phyloP scores from a whole-genome alignment of 2,113 vertebrate species.

The Oreochromis niloticus region DNA sequence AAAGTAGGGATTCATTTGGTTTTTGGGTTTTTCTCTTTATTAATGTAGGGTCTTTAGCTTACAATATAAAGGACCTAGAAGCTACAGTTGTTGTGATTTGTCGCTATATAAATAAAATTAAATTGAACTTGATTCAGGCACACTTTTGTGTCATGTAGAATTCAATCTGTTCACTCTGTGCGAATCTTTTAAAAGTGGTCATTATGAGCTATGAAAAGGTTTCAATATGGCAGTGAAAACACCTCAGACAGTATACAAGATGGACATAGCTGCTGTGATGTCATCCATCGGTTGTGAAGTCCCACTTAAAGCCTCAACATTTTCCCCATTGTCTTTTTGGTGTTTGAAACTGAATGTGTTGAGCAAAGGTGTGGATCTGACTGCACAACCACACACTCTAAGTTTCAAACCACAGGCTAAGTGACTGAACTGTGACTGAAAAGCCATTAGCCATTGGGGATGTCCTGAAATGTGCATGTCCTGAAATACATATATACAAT shows the following conservation, averaged over 20 bases:
- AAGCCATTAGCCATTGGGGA: background rate
- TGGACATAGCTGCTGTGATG: background rate
- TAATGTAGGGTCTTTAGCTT: background rate
- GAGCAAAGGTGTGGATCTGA: background rate
- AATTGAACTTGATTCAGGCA: background rate
- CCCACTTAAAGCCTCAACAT: background rate
- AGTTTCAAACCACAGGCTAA: background rate
- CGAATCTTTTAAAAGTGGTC: accelerated
- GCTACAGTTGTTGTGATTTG: accelerated
- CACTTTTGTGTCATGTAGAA: background rate
- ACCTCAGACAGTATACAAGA: background rate
- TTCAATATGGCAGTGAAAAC: background rate
- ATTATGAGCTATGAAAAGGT: background rate
- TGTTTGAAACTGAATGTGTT: background rate
- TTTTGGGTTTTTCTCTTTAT: background rate
- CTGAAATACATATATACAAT: background rate
- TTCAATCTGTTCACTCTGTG: background rate
- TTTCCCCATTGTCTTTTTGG: background rate
- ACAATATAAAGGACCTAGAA: background rate
- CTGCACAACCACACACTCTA: background rate
- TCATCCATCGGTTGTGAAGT: background rate
- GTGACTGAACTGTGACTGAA: background rate
- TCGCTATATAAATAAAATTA: background rate
- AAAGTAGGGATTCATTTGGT: background rate
- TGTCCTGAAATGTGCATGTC: background rate